phyloP scores from a whole-genome alignment of 1,140 invertebrate species.

The Tetranychus cinnabarinus region DNA sequence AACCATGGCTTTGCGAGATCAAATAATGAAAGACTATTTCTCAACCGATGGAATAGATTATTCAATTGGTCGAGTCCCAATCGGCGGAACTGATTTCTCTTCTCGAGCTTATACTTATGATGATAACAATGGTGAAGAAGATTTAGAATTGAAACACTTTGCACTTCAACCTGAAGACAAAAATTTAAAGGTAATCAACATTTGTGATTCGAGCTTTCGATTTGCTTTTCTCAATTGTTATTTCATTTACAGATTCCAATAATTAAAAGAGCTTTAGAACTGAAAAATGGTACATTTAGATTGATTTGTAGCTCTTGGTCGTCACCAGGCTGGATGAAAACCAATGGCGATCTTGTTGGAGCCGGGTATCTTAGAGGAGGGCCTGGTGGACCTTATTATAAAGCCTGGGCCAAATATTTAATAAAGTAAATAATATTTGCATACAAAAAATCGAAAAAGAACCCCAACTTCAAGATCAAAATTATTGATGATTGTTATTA shows the following conservation, averaged over 20 bases:
- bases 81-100: constrained; percentile 59
- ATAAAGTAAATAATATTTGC: neutral
- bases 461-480: neutral
- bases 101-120: constrained; percentile 39
- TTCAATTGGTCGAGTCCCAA: constrained; percentile 33
- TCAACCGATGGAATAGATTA: constrained; percentile 18
- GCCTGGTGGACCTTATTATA: neutral
- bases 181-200: constrained; percentile 29
- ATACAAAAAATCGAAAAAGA: no score
- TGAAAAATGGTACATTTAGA: constrained; percentile 22
- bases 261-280: constrained; percentile 28
- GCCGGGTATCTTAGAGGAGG: neutral
- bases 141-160: constrained; percentile 39
- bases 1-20: constrained; percentile 26
- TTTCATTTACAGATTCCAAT: constrained; percentile 35
- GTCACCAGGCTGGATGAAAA: constrained; percentile 62
- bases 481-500: no score
- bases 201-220: neutral
- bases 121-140: constrained; percentile 24
- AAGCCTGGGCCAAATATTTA: constrained; percentile 50
- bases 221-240: constrained; percentile 29
- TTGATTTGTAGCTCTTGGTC: constrained; percentile 53
- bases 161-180: constrained; percentile 37
- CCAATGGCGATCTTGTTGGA: constrained; percentile 34
- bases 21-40: constrained; percentile 15